These are phyloP conservation scores for Phoeniculus purpureus DNA, from an alignment of 2,797 vertebrate genomes.

Conservation along the genomic window DNA sequence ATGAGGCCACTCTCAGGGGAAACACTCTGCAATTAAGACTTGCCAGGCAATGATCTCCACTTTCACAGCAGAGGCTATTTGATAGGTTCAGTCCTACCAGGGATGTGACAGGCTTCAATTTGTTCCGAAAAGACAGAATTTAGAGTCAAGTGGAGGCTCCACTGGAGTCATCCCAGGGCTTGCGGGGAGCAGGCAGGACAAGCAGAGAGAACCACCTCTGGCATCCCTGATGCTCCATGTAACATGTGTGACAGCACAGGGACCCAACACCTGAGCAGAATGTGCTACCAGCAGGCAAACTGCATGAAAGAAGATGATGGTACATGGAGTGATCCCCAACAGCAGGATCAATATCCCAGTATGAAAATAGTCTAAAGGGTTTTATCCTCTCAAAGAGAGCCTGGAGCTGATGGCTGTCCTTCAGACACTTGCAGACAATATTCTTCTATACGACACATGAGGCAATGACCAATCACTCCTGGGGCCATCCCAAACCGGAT, in stretches of 20 bases:
- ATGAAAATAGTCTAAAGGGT: background rate
- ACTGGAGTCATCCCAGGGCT: too few relatives aligned
- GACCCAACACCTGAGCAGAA: background rate
- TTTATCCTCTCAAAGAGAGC: background rate
- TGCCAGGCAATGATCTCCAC: rapidly evolving
- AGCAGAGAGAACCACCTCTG: too few relatives aligned
- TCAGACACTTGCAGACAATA: too few relatives aligned
- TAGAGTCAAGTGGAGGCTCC: too few relatives aligned
- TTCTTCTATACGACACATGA: too few relatives aligned
- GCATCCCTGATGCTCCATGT: rapidly evolving
- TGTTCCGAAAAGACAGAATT: rapidly evolving
- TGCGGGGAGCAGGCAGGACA: rapidly evolving
- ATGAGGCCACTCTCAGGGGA: background rate
- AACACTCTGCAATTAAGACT: background rate
- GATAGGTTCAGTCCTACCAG: background rate
- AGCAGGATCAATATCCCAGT: background rate
- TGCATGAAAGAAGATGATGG: too few relatives aligned
- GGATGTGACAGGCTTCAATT: background rate
- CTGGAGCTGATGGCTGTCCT: background rate
- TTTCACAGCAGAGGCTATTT: background rate
- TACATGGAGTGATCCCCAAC: background rate
- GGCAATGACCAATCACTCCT: rapidly evolving
- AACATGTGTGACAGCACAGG: background rate
- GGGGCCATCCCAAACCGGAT: background rate
- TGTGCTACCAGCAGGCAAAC: rapidly evolving